A percentile compares a stretch with the other conserved stretches of the same genome.
Evolutionary conservation across 1,140 invertebrate genomes (phyloP).

Genomic region (Bombus polaris): DNA sequence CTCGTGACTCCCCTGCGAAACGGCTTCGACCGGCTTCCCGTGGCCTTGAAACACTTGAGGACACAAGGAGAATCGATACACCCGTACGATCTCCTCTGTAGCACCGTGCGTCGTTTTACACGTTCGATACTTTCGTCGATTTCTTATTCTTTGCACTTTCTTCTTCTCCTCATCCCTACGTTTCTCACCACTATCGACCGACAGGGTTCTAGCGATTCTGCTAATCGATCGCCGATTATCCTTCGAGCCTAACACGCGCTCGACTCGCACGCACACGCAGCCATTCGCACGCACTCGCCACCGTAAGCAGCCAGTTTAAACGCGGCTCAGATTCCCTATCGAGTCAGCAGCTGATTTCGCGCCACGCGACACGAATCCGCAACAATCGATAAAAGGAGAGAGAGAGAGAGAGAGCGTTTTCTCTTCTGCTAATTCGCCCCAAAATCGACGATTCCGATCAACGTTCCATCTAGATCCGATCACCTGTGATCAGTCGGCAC

Average conservation of each 20-base stretch:
- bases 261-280: background rate
- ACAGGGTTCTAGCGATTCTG: background rate
- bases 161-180: background rate
- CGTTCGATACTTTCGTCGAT: background rate
- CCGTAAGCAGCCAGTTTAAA: background rate
- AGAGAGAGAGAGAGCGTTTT: too few species aligned
- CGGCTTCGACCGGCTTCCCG: background rate
- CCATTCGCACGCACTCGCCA: background rate
- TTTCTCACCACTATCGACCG: background rate
- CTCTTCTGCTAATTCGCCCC: too few species aligned
- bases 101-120: too few species aligned
- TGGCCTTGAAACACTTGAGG: conserved; percentile 38
- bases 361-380: background rate
- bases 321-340: background rate
- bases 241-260: background rate
- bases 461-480: background rate
- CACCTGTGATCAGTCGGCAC: background rate
- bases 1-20: conserved; percentile 10
- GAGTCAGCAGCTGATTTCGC: conserved; percentile 9
- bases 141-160: background rate
- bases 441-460: background rate
- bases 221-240: background rate
- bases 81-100: background rate
- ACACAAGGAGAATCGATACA: conserved; percentile 42
- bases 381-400: background rate